A percentile compares a stretch with the other conserved stretches of the same genome.
phyloP scores from a whole-genome alignment of 2,888 invertebrate genomes.

The Troides oblongomaculatus region DNA sequence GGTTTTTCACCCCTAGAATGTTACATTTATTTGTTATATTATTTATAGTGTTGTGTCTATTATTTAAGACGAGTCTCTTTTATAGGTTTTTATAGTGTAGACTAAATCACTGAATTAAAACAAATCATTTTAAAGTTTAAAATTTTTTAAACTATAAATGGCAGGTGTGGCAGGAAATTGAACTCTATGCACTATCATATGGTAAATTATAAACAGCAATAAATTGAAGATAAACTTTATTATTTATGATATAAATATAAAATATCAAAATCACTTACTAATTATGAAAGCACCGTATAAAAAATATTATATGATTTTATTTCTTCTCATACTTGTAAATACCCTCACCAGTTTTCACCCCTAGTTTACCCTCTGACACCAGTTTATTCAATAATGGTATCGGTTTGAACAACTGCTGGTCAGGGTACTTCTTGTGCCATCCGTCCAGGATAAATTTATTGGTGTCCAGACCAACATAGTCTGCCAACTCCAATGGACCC shows the following conservation, averaged over 20 bases:
- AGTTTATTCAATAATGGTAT: conserved; percentile 80
- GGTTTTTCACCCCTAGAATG: too few relatives aligned
- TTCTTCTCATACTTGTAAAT: conserved; percentile 86
- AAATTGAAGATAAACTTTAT: conserved; percentile 16
- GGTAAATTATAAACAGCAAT: too few relatives aligned
- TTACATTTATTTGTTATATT: too few relatives aligned
- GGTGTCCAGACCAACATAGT: conserved; percentile 92
- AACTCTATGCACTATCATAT: too few relatives aligned
- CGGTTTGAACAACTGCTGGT: conserved; percentile 68
- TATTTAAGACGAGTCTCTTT: too few relatives aligned
- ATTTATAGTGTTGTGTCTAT: too few relatives aligned
- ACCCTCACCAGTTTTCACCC: conserved; percentile 90
- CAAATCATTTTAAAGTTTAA: too few relatives aligned
- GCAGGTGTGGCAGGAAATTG: too few relatives aligned
- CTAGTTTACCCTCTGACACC: conserved; percentile 89
- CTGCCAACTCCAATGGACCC: conserved; percentile 92
- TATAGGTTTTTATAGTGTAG: too few relatives aligned
- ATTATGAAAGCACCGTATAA: neutral
- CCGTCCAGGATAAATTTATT: conserved; percentile 87
- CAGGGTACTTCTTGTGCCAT: conserved; percentile 83
- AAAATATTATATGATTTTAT: conserved; percentile 28
- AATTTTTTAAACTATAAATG: too few relatives aligned
- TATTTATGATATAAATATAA: conserved; percentile 22
- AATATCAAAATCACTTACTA: conserved; percentile 10
- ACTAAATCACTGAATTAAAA: too few relatives aligned